A percentile compares a stretch with the other conserved stretches of the same genome.
Evolutionary conservation across 1,140 invertebrate species (phyloP).

Genomic region (Adelges cooleyi): DNA sequence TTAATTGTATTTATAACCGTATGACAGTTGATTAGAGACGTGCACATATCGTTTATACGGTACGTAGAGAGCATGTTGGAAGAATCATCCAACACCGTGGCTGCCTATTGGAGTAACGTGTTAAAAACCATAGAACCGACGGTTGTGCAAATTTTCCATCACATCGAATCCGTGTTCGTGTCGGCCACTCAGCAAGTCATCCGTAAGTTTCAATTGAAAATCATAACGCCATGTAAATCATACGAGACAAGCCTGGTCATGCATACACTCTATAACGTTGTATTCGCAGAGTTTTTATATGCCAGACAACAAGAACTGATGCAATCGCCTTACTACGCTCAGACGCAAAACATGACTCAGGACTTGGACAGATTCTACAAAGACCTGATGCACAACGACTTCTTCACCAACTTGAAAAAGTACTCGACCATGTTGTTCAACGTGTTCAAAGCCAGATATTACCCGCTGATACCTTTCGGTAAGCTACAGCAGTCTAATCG

Average conservation of each 20-base stretch:
- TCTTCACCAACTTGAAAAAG: slow-evolving; percentile 60
- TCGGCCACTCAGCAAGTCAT: slow-evolving; percentile 58
- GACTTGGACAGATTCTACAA: slow-evolving; percentile 64
- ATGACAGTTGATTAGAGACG: slow-evolving; percentile 52
- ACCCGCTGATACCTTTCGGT: slow-evolving; percentile 63
- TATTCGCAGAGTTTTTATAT: slow-evolving; percentile 58
- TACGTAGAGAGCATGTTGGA: slow-evolving; percentile 61
- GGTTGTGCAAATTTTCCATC: slow-evolving; percentile 61
- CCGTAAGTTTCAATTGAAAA: slow-evolving; percentile 34
- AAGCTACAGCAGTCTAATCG: slow-evolving; percentile 39
- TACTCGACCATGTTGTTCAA: slow-evolving; percentile 53
- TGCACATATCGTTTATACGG: slow-evolving; percentile 62
- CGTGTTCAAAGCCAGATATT: slow-evolving; percentile 59
- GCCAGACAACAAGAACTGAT: slow-evolving; percentile 62
- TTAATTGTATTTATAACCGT: too few species aligned
- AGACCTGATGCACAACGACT: slow-evolving; percentile 59
- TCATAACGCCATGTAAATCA: background rate
- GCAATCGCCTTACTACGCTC: slow-evolving; percentile 64
- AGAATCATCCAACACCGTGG: slow-evolving; percentile 47
- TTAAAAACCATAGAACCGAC: slow-evolving; percentile 60
- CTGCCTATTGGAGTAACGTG: slow-evolving; percentile 56
- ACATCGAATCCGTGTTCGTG: slow-evolving; percentile 57
- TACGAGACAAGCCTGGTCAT: background rate
- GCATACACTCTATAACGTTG: too few species aligned
- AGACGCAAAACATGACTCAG: slow-evolving; percentile 62